phyloP scores from a whole-genome alignment of 2,888 invertebrate species.

The Tetragonisca angustula region DNA sequence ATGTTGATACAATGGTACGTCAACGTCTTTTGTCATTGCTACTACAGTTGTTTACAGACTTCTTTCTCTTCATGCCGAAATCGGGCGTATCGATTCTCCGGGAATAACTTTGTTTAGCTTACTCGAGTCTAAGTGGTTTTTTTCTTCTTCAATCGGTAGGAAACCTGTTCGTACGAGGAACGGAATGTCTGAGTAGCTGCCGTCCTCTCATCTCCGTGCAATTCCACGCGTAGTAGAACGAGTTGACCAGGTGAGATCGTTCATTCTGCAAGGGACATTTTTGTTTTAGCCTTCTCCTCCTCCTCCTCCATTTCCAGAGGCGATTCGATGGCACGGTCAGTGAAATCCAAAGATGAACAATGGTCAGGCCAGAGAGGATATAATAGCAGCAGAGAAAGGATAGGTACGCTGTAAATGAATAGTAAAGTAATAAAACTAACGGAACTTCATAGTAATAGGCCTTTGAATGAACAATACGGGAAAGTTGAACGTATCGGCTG shows the following conservation, averaged over 20 bases:
- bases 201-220: constrained; percentile 67
- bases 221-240: constrained; percentile 61
- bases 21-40: background rate
- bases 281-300: constrained; percentile 29
- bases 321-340: background rate
- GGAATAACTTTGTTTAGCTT: constrained; percentile 70
- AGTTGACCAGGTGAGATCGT: constrained; percentile 59
- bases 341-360: constrained; percentile 17
- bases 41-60: background rate
- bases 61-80: constrained; percentile 29
- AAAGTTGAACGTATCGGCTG: background rate
- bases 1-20: background rate
- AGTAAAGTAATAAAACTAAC: background rate
- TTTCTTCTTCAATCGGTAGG: constrained; percentile 69
- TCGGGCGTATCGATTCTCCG: constrained; percentile 49
- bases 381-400: background rate
- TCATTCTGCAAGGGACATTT: constrained; percentile 57
- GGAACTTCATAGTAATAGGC: background rate
- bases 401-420: background rate
- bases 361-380: background rate
- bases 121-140: constrained; percentile 47
- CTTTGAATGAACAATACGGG: background rate
- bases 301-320: background rate
- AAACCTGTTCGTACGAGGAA: constrained; percentile 70
- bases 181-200: constrained; percentile 70